phyloP scores from a whole-genome alignment of 2,797 vertebrate genomes.

The Channallabes apus region DNA sequence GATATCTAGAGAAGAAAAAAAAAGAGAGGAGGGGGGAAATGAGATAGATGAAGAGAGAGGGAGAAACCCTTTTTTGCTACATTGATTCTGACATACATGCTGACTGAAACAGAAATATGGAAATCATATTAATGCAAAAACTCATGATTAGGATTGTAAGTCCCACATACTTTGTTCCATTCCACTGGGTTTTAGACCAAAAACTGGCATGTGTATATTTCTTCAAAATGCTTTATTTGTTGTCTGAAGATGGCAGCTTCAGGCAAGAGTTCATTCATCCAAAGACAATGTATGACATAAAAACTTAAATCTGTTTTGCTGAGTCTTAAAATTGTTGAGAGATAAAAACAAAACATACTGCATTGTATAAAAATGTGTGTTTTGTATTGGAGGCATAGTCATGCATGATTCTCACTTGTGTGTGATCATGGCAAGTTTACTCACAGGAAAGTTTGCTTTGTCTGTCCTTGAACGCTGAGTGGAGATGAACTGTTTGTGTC shows the following conservation, averaged over 20 bases:
- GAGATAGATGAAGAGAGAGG: background rate
- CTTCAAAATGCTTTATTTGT: conserved; percentile 2
- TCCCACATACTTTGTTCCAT: conserved; percentile 21
- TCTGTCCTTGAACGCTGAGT: background rate
- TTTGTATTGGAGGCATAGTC: background rate
- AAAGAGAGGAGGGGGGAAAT: background rate
- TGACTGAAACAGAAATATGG: background rate
- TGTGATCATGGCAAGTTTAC: background rate
- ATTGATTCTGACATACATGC: conserved; percentile 1
- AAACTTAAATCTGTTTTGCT: background rate
- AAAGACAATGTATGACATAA: background rate
- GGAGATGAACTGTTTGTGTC: background rate
- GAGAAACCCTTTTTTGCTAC: background rate
- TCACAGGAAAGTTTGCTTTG: background rate
- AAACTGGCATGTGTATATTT: background rate
- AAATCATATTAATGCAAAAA: background rate
- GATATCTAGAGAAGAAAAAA: background rate
- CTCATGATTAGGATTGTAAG: background rate
- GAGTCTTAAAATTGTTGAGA: background rate
- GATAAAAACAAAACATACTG: background rate
- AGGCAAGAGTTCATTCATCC: background rate
- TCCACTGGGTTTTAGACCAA: background rate
- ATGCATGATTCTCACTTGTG: background rate
- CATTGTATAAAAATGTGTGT: background rate
- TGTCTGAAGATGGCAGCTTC: background rate